Conservation (phyloP, 2,113 vertebrate genomes). For the Suricata suricatta region DNA sequence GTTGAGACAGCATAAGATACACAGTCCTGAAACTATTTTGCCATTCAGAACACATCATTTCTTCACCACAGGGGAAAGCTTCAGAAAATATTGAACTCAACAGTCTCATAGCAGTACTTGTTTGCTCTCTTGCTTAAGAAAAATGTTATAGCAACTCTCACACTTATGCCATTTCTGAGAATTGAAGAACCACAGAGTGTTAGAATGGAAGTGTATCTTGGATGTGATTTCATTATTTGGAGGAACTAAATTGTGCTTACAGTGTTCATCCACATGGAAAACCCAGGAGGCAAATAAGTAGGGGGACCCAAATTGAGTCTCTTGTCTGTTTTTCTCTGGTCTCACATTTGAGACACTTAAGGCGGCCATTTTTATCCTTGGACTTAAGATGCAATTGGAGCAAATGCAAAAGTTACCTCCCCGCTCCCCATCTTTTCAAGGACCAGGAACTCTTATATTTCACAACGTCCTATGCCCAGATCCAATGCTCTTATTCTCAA, state of each 20-base stretch:
- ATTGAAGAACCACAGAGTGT: neutral
- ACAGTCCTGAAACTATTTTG: neutral
- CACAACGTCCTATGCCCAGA: neutral
- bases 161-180: conserved; percentile 18
- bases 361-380: neutral
- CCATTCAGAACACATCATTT: neutral
- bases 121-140: conserved; percentile 52
- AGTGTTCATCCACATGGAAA: neutral
- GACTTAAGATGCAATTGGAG: neutral
- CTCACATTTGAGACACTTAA: neutral
- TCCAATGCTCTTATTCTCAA: neutral
- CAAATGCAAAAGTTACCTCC: neutral
- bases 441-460: neutral
- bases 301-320: neutral
- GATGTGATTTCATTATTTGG: conserved; percentile 23
- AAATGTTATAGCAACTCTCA: conserved; percentile 1
- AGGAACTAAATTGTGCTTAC: neutral
- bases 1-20: neutral
- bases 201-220: neutral
- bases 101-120: neutral
- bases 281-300: neutral
- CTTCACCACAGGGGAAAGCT: neutral
- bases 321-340: neutral
- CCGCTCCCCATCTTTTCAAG: neutral
- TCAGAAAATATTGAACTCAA: conserved; percentile 60